A percentile compares a stretch with the other conserved stretches of the same genome.
Evolutionary conservation across 2,113 vertebrate species (phyloP).

Genomic region (Tricholaema leucomelas): DNA sequence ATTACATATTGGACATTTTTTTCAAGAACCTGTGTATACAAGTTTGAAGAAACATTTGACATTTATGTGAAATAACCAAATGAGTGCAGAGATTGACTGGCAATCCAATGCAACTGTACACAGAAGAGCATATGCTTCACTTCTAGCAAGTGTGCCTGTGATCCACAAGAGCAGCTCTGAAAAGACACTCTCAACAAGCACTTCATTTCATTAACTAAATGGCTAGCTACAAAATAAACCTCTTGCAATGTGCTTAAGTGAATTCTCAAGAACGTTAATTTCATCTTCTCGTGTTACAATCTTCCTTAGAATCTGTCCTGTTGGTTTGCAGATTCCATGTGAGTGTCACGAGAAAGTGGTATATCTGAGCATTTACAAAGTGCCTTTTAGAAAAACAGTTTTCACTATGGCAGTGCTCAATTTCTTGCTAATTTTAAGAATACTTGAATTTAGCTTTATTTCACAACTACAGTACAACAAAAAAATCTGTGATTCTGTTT

Average conservation of each 20-base stretch:
- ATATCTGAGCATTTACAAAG: conserved; percentile 5
- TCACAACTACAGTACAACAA: not conserved
- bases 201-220: not conserved
- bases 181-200: not conserved
- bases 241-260: not conserved
- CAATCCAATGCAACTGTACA: not conserved
- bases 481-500: not conserved
- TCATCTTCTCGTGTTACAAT: not conserved
- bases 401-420: conserved; percentile 18
- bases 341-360: not conserved
- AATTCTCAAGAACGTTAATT: not conserved
- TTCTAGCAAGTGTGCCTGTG: not conserved
- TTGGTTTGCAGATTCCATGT: not conserved
- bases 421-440: not conserved
- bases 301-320: not conserved
- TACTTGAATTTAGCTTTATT: not conserved
- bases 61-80: not conserved
- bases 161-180: not conserved
- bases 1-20: conserved; percentile 10
- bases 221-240: not conserved
- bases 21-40: conserved; percentile 10
- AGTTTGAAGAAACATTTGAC: conserved; percentile 6
- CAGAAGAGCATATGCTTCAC: not conserved
- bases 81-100: not conserved
- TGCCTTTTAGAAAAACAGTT: conserved; percentile 33